These are phyloP conservation scores for Teleopsis dalmanni DNA, from an alignment of 1,140 invertebrate species.

Conservation along the genomic window DNA sequence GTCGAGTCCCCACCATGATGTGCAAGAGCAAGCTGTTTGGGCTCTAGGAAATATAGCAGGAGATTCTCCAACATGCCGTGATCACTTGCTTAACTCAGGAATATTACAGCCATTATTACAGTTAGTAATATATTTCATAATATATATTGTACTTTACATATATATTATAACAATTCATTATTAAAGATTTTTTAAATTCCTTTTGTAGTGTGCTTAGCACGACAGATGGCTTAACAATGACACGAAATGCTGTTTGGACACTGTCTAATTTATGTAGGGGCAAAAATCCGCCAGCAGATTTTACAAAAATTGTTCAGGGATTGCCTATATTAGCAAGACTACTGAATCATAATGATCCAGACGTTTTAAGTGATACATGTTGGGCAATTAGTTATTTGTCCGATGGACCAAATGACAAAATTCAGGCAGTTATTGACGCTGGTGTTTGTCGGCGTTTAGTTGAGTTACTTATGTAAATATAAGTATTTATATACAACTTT, in stretches of 20 bases:
- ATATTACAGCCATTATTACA: constrained; percentile 83
- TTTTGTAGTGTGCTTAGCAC: constrained; percentile 70
- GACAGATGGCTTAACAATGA: constrained; percentile 79
- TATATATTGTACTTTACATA: not conserved
- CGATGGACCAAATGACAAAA: constrained; percentile 97
- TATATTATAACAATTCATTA: not conserved
- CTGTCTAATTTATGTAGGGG: constrained; percentile 93
- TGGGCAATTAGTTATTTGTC: constrained; percentile 92
- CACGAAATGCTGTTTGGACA: constrained; percentile 95
- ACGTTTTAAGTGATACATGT: constrained; percentile 90
- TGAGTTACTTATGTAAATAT: constrained; percentile 79
- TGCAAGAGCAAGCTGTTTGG: constrained; percentile 95
- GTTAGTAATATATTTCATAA: constrained; percentile 57
- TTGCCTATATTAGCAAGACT: constrained; percentile 81
- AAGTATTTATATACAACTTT: not conserved
- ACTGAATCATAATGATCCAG: constrained; percentile 81
- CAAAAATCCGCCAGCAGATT: constrained; percentile 93
- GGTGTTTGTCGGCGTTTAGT: constrained; percentile 91
- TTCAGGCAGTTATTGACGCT: constrained; percentile 94
- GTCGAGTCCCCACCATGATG: constrained; percentile 78
- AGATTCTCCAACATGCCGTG: constrained; percentile 86
- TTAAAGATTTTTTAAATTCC: constrained; percentile 15
- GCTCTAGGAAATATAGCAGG: constrained; percentile 90
- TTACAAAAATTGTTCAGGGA: constrained; percentile 73
- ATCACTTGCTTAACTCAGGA: constrained; percentile 79